Conservation (phyloP, 2,113 vertebrate genomes). For the Pollimyrus isidori region DNA sequence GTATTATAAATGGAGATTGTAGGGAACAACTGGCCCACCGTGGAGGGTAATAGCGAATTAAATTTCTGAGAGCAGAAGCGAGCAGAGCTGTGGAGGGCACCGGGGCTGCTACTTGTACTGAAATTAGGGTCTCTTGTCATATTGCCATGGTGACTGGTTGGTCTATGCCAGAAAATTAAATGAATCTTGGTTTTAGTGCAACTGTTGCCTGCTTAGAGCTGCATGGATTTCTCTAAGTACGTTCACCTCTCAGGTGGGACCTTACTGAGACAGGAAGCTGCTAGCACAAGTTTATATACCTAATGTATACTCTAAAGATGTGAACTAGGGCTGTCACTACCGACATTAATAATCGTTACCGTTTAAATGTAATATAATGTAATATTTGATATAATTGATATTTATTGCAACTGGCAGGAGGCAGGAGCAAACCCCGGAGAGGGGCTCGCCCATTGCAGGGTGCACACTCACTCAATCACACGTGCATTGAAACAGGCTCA, state of each 20-base stretch:
- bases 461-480: background rate
- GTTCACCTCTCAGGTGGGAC: conserved; percentile 3
- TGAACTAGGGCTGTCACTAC: background rate
- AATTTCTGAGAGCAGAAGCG: background rate
- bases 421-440: background rate
- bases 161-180: conserved; percentile 27
- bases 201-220: conserved; percentile 41
- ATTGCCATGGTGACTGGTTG: background rate
- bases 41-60: background rate
- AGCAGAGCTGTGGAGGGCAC: background rate
- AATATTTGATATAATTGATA: background rate
- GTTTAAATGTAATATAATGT: background rate
- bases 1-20: background rate
- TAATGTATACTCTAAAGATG: background rate
- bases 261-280: background rate
- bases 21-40: background rate
- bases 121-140: background rate
- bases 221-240: conserved; percentile 33
- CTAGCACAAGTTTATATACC: background rate
- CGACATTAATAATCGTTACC: background rate
- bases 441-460: background rate
- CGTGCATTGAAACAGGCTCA: background rate
- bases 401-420: background rate
- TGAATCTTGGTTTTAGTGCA: conserved; percentile 27
- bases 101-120: background rate